Evolutionary conservation across 2,888 invertebrate genomes (phyloP), one percentile per base, ranked within the genome.

Genomic region (Caenorhabditis angaria): DNA sequence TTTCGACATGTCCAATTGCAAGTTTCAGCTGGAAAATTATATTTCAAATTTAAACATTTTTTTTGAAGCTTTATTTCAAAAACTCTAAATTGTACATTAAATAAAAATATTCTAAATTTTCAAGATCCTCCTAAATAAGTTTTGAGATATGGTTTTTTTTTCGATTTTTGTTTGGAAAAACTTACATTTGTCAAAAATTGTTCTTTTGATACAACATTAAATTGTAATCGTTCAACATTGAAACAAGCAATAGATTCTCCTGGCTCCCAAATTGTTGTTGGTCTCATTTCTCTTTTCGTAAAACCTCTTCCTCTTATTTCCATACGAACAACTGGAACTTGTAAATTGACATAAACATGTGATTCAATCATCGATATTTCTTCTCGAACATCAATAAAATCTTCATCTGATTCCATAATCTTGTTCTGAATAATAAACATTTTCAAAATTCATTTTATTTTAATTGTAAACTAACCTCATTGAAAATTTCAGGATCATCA

Each of bases 191-290:
- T 82, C 50, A 83, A 35, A 48, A 70, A 63, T 24, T 74, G 75
- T 32, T 84, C 83, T 25, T 81, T 82, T 35, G 78, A 81, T 18
- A 71, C 70, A 8, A 83, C 70, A 8, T 71, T 80, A 12, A 84
- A 64, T n/a, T 69, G 58, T 32, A 83, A 73, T 14, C 73, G 67
- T 1, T 78, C 68, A 3, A 82, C 59, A 24, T 71, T 70, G 27
- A 81, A 67, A 41, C 76, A 75, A n/a, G 82, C 80, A 41, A 83
- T 80, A 10, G 82, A 59, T 25, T 77, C 77, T 48, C 75, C 80
- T 0, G 80, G 73, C 41, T 78, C 78, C 75, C 75, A 78, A n/a
- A 69, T 35, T 25, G 73, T 69, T 1, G 65, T 29, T 2, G 69
- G 60, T 28, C 73, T 20, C 29, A 69, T 22, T 28, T 68, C 65